These are phyloP conservation scores for Parotia lawesii DNA, from an alignment of 2,113 vertebrate species.

Conservation along the genomic window DNA sequence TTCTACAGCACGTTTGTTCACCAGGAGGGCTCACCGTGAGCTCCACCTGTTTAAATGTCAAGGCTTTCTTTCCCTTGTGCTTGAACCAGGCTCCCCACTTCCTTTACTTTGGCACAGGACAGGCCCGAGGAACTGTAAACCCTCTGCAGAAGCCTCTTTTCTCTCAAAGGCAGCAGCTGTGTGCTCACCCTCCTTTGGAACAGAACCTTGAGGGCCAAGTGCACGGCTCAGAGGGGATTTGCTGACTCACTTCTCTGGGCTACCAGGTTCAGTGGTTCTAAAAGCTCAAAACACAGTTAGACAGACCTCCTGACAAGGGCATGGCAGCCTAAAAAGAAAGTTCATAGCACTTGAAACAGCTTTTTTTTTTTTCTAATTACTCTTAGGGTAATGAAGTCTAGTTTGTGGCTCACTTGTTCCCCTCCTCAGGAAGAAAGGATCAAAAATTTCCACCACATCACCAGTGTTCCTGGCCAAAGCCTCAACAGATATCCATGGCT, in stretches of 20 bases:
- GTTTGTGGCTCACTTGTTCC: neutral
- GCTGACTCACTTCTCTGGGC: neutral
- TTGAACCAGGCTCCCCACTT: neutral
- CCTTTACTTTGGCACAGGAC: neutral
- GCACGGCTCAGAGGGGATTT: neutral
- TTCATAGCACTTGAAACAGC: neutral
- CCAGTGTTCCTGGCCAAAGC: neutral
- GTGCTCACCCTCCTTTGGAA: neutral
- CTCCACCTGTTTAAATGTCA: conserved; percentile 21
- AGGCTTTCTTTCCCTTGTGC: neutral
- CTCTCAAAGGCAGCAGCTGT: neutral
- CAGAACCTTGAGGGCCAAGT: neutral
- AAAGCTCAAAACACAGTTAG: neutral
- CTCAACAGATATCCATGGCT: neutral
- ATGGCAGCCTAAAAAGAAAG: neutral
- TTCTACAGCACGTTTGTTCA: conserved; percentile 30
- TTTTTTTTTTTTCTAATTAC: neutral
- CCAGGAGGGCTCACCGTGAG: neutral
- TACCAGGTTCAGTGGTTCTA: neutral
- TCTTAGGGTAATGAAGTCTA: neutral
- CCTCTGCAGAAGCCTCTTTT: neutral
- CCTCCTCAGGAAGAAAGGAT: neutral
- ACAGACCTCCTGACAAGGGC: neutral
- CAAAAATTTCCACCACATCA: neutral
- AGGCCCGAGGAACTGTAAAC: neutral